These are phyloP conservation scores for Drosophila pseudoananassae DNA, from an alignment of 1,140 invertebrate genomes.

Conservation along the genomic window DNA sequence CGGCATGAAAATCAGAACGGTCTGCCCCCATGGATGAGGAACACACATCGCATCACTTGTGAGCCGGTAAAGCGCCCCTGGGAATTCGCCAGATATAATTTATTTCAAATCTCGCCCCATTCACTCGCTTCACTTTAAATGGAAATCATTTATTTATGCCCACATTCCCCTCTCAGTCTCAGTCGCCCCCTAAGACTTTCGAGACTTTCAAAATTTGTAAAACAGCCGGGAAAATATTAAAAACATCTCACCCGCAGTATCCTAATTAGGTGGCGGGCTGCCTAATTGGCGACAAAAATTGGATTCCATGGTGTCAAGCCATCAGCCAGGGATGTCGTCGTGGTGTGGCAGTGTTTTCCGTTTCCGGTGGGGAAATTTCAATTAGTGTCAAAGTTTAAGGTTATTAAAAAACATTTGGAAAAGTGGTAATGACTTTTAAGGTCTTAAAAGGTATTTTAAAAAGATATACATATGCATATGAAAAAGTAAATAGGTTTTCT, in stretches of 20 bases:
- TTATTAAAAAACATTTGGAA: background rate
- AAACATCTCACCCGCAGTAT: slow-evolving; percentile 53
- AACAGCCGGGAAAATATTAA: slow-evolving; percentile 31
- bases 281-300: slow-evolving; percentile 32
- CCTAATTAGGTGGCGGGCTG: slow-evolving; percentile 69
- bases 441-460: too few species aligned
- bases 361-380: slow-evolving; percentile 16
- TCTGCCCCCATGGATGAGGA: slow-evolving; percentile 25
- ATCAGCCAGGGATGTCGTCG: background rate
- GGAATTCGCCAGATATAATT: slow-evolving; percentile 80
- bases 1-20: slow-evolving; percentile 40
- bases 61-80: slow-evolving; percentile 70
- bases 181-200: slow-evolving; percentile 16
- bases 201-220: slow-evolving; percentile 8
- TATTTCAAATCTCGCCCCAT: slow-evolving; percentile 79
- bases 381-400: background rate
- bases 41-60: slow-evolving; percentile 43
- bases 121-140: slow-evolving; percentile 64
- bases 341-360: background rate
- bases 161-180: slow-evolving; percentile 4
- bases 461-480: too few species aligned
- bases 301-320: background rate
- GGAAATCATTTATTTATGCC: slow-evolving; percentile 66
- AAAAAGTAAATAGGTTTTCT: too few species aligned
- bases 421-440: background rate